Conservation (phyloP, 2,797 vertebrate species). For the Crocidura indochinensis region DNA sequence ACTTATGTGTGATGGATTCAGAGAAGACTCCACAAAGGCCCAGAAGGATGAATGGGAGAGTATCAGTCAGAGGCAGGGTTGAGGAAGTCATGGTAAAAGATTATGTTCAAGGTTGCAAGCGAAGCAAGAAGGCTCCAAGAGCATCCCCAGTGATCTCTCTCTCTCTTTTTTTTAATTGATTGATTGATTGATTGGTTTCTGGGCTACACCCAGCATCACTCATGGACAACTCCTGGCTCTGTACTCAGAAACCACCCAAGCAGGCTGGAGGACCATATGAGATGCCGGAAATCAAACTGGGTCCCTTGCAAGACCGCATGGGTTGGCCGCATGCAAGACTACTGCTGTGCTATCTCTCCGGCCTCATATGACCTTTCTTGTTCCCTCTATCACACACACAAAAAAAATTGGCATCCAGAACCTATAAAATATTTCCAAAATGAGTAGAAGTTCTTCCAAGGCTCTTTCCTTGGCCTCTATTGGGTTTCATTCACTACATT, state of each 20-base stretch:
- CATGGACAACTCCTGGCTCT: no score
- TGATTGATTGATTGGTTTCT: no score
- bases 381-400: neutral
- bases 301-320: no score
- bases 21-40: neutral
- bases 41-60: neutral
- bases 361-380: neutral
- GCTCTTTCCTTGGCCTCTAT: neutral
- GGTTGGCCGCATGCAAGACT: no score
- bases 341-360: no score
- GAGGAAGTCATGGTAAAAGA: neutral
- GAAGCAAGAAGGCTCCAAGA: neutral
- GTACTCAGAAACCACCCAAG: no score
- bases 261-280: no score
- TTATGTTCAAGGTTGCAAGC: neutral
- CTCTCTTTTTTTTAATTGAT: no score
- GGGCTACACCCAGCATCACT: no score
- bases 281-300: no score
- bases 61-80: neutral
- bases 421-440: neutral
- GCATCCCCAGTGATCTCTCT: neutral
- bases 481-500: neutral
- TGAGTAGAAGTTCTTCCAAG: neutral
- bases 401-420: neutral
- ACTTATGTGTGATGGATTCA: constrained; percentile 7